These are phyloP conservation scores for Drosophila setosimentum DNA, from an alignment of 2,888 invertebrate genomes.

Conservation along the genomic window DNA sequence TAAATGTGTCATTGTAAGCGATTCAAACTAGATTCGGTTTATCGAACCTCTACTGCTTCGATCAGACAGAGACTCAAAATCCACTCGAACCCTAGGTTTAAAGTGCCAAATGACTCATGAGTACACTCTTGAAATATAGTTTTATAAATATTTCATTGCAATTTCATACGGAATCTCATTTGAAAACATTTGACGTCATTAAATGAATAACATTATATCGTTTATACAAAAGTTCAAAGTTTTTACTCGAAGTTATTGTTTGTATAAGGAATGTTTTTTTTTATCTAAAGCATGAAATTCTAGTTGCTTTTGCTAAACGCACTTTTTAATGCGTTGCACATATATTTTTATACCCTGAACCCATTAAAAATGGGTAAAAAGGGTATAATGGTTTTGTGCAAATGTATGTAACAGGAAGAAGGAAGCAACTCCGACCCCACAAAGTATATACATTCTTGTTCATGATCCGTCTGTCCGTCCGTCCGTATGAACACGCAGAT, in stretches of 20 bases:
- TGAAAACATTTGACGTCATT: not conserved
- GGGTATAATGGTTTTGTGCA: too few relatives aligned
- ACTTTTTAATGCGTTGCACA: not conserved
- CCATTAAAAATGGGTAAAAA: too few relatives aligned
- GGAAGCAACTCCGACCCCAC: too few relatives aligned
- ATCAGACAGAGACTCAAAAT: constrained; percentile 13
- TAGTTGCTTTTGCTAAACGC: not conserved
- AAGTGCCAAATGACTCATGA: constrained; percentile 38
- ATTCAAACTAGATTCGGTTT: constrained; percentile 62
- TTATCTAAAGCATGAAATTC: not conserved
- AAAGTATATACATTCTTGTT: too few relatives aligned
- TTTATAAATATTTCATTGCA: not conserved
- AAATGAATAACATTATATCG: not conserved
- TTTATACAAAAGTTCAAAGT: not conserved
- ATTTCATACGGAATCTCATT: not conserved
- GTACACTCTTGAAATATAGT: not conserved
- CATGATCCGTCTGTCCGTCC: too few relatives aligned
- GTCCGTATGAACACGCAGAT: too few relatives aligned
- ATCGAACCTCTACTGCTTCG: constrained; percentile 42
- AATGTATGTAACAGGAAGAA: too few relatives aligned
- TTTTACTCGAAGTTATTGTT: not conserved
- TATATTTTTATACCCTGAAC: too few relatives aligned
- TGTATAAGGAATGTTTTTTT: not conserved
- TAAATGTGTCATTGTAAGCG: constrained; percentile 40
- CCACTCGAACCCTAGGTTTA: constrained; percentile 27